Percentiles rank a stretch among this genome's conserved stretches.
These are phyloP conservation scores for Xanthorhoe designata DNA, from an alignment of 2,888 invertebrate species.

Conservation along the genomic window DNA sequence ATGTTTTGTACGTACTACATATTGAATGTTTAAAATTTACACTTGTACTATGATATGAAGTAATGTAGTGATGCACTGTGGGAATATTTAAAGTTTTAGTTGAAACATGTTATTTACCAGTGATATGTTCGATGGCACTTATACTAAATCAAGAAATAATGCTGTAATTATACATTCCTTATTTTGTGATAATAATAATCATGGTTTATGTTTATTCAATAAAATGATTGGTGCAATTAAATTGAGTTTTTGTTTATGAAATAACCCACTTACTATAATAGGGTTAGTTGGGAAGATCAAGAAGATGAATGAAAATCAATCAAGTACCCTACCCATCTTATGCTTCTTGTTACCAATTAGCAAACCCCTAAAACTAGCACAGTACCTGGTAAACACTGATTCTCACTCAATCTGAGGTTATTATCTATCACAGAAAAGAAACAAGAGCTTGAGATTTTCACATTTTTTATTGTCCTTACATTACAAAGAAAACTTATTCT, in stretches of 20 bases:
- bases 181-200: conserved; percentile 56
- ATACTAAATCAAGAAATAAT: conserved; percentile 17
- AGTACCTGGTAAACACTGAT: not conserved
- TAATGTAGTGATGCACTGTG: conserved; percentile 33
- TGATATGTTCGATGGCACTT: conserved; percentile 6
- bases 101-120: conserved; percentile 16
- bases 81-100: conserved; percentile 29
- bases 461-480: conserved; percentile 75
- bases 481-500: conserved; percentile 86
- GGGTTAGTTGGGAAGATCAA: no score
- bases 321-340: no score
- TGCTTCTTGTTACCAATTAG: no score
- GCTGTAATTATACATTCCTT: conserved; percentile 52
- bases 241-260: conserved; percentile 29
- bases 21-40: conserved; percentile 48
- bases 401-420: not conserved
- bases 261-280: no score
- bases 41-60: conserved; percentile 39
- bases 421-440: conserved; percentile 20
- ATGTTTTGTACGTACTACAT: conserved; percentile 55
- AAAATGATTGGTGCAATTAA: conserved; percentile 57
- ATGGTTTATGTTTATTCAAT: conserved; percentile 58
- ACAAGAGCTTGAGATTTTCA: conserved; percentile 53
- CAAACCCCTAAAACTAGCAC: not conserved
- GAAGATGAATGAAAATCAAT: no score